Evolutionary conservation across 2,888 invertebrate genomes (phyloP), one percentile per base, ranked within the genome.

Genomic region (Altica lythri): DNA sequence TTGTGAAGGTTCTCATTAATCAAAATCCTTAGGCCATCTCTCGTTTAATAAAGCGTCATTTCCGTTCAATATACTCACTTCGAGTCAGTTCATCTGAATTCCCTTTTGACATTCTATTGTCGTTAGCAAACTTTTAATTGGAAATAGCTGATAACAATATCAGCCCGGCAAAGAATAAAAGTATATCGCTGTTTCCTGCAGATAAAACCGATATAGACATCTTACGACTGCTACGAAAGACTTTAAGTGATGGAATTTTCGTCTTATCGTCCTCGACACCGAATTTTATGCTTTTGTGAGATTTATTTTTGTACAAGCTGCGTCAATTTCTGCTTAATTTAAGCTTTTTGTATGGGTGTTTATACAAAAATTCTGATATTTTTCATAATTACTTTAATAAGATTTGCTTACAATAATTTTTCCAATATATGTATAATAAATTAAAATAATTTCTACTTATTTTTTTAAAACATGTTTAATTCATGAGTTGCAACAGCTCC

Each of bases 81-180:
- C 34, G 17, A 32, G 22, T 18, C 18, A 9, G 9, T 38, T 48
- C 37, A 48, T 38, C 18, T 27, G 18, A 29, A 38, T 38, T 29
- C 27, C 17, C 29, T 10, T 37, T 29, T 16, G 47, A 37, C 38
- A 37, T 38, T 37, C 47, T 38, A 37, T 48, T 29, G 47, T 48
- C 47, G 32, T 38, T 29, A 12, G 17, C 38, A 13, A 48, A 48
- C 35, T 48, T 48, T 48, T 48, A 48, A 48, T 48, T 48, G 47
- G 47, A 27, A 48, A 48, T 48, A 29, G 27, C 38, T 38, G 37
- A 48, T 48, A 48, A 48, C 47, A 38, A 48, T 48, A 48, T 48
- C 14, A 37, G 9, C 18, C n/a, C 16, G 38, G 38, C 17, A 29
- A 48, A 48, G 40, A 48, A 32, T 19, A 32, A 13, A 8, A 45